phyloP scores from a whole-genome alignment of 2,113 vertebrate species.

The Paedocypris sp. region DNA sequence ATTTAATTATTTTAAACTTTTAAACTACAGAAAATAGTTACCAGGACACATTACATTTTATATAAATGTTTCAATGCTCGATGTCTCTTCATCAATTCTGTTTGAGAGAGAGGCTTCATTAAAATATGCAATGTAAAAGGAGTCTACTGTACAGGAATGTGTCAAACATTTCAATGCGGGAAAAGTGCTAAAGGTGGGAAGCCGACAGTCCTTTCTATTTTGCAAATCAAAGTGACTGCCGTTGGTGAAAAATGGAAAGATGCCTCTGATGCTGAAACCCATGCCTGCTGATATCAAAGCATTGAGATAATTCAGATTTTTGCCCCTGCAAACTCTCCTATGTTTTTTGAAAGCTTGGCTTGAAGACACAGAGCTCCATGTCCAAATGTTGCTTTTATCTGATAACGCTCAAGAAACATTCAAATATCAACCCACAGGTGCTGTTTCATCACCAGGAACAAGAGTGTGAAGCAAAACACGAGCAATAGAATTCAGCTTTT shows the following conservation, averaged over 20 bases:
- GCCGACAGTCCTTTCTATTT: background rate
- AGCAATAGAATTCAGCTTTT: too few species aligned
- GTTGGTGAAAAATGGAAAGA: conserved; percentile 10
- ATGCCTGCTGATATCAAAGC: conserved; percentile 14
- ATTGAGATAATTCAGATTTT: background rate
- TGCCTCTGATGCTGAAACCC: conserved; percentile 2
- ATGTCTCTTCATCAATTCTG: too few species aligned
- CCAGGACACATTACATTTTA: too few species aligned
- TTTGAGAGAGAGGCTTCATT: background rate
- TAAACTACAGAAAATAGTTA: too few species aligned
- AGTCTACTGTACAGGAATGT: background rate
- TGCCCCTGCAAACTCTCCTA: background rate
- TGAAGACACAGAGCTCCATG: conserved; percentile 1
- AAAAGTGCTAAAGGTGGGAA: background rate
- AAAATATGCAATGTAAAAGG: background rate
- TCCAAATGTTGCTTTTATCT: conserved; percentile 10
- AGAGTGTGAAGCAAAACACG: background rate
- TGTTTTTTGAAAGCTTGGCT: background rate
- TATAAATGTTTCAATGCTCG: too few species aligned
- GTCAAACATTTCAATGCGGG: background rate
- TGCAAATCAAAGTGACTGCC: conserved; percentile 15
- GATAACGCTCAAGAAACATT: background rate
- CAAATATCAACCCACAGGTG: background rate
- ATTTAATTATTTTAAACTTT: too few species aligned
- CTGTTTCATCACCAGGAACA: conserved; percentile 5